Evolutionary conservation across 2,888 invertebrate genomes (phyloP).

Genomic region (Lydus trimaculatus): DNA sequence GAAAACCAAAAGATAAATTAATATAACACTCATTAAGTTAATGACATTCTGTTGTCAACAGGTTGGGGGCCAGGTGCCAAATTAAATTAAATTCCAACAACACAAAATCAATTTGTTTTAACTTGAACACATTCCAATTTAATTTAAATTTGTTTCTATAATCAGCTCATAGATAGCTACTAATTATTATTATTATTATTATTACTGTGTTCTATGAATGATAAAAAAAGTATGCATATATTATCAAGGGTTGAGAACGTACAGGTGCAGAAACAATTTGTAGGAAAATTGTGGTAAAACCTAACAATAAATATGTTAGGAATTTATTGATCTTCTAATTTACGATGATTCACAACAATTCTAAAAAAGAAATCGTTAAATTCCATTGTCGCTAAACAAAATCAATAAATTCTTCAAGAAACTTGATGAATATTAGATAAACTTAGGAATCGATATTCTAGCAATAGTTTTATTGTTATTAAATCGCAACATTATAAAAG

Average conservation of each 20-base stretch:
- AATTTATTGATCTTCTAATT: slow-evolving; percentile 44
- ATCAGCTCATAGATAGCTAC: neutral
- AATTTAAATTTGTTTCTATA: slow-evolving; percentile 18
- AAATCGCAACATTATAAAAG: slow-evolving; percentile 29
- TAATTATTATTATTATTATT: too few species aligned
- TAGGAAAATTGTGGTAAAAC: slow-evolving; percentile 21
- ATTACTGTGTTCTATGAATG: neutral
- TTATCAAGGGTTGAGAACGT: slow-evolving; percentile 11
- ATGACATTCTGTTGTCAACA: slow-evolving; percentile 25
- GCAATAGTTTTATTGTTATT: slow-evolving; percentile 41
- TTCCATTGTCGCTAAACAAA: slow-evolving; percentile 40
- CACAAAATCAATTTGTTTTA: slow-evolving; percentile 21
- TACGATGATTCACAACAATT: slow-evolving; percentile 42
- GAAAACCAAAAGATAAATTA: neutral
- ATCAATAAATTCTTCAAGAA: slow-evolving; percentile 46
- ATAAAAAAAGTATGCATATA: neutral
- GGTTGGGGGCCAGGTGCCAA: slow-evolving; percentile 21
- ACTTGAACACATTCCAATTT: slow-evolving; percentile 18
- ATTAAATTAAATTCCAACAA: slow-evolving; percentile 19
- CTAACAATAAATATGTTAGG: slow-evolving; percentile 32
- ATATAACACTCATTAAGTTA: slow-evolving; percentile 14
- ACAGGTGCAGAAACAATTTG: slow-evolving; percentile 23
- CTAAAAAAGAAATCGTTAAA: slow-evolving; percentile 46
- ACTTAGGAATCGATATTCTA: slow-evolving; percentile 44
- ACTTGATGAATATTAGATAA: slow-evolving; percentile 15